Conservation (phyloP, 2,888 invertebrate genomes). For the Drosophila acutilabella region DNA sequence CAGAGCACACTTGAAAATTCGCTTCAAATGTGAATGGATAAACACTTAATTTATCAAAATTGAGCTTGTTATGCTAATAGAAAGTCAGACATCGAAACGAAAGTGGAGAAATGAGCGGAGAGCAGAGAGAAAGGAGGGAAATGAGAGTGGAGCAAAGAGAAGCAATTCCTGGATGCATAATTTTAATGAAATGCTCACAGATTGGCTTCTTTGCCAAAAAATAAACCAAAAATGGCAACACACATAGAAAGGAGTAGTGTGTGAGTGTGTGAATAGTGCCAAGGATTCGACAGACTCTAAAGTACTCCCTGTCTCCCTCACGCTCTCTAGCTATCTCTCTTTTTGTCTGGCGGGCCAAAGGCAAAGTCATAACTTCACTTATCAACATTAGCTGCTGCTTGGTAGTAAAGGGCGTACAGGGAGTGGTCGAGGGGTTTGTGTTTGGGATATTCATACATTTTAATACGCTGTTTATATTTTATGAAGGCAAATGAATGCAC, state of each 20-base stretch:
- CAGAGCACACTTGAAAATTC: slow-evolving; percentile 44
- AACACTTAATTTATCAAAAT: slow-evolving; percentile 84
- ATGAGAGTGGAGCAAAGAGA: not conserved
- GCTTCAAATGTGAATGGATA: slow-evolving; percentile 65
- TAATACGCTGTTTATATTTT: slow-evolving; percentile 83
- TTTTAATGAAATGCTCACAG: slow-evolving; percentile 59
- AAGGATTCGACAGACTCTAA: slow-evolving; percentile 42
- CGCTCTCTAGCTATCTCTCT: not conserved
- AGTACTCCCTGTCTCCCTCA: not conserved
- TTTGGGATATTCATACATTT: slow-evolving; percentile 82
- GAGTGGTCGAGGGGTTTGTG: slow-evolving; percentile 28
- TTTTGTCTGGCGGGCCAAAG: slow-evolving; percentile 66
- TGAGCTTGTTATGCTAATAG: slow-evolving; percentile 82
- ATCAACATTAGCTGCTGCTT: slow-evolving; percentile 80
- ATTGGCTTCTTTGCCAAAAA: slow-evolving; percentile 45
- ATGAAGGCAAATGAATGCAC: slow-evolving; percentile 81
- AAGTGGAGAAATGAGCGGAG: not conserved
- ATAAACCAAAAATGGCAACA: slow-evolving; percentile 36
- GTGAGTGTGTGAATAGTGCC: slow-evolving; percentile 18
- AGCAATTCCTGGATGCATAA: slow-evolving; percentile 41
- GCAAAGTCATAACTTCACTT: slow-evolving; percentile 82
- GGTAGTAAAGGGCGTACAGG: not conserved
- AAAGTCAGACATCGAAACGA: slow-evolving; percentile 44
- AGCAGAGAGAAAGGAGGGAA: not conserved
- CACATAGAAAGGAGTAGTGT: slow-evolving; percentile 5